Percentiles rank a stretch among this genome's conserved stretches.
Conservation (phyloP, 1,140 invertebrate genomes). For the Zaprionus inermis region DNA sequence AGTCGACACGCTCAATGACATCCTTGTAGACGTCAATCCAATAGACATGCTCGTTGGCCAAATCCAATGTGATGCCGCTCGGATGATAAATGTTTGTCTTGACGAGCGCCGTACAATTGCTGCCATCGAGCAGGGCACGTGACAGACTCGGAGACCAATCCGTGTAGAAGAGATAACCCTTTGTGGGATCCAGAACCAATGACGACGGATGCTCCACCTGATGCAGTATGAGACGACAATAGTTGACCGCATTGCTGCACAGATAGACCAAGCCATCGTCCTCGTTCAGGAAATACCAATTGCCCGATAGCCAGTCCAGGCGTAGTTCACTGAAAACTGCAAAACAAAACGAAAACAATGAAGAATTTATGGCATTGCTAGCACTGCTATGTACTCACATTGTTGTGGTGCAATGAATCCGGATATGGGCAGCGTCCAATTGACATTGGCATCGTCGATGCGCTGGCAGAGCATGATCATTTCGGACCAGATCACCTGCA, state of each 20-base stretch:
- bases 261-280: conserved; percentile 89
- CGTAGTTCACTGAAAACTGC: conserved; percentile 89
- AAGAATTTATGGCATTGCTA: not conserved
- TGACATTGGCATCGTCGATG: conserved; percentile 86
- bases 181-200: conserved; percentile 92
- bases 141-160: conserved; percentile 90
- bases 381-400: conserved; percentile 65
- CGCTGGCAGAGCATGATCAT: conserved; percentile 86
- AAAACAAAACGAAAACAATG: conserved; percentile 39
- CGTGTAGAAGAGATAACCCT: conserved; percentile 92
- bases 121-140: conserved; percentile 87
- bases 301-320: conserved; percentile 93
- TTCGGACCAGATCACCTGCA: conserved; percentile 85
- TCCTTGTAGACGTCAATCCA: conserved; percentile 92
- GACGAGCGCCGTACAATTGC: conserved; percentile 85
- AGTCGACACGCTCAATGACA: conserved; percentile 89
- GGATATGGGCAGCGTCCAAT: conserved; percentile 86
- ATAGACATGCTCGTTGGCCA: conserved; percentile 89
- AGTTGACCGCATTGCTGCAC: conserved; percentile 87
- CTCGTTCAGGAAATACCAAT: conserved; percentile 94
- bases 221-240: conserved; percentile 89
- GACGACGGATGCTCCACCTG: conserved; percentile 90
- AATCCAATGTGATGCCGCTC: conserved; percentile 89
- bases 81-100: conserved; percentile 90
- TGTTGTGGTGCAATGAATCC: conserved; percentile 70